Conservation (phyloP, 2,888 invertebrate genomes). For the Margaritifera margaritifera region DNA sequence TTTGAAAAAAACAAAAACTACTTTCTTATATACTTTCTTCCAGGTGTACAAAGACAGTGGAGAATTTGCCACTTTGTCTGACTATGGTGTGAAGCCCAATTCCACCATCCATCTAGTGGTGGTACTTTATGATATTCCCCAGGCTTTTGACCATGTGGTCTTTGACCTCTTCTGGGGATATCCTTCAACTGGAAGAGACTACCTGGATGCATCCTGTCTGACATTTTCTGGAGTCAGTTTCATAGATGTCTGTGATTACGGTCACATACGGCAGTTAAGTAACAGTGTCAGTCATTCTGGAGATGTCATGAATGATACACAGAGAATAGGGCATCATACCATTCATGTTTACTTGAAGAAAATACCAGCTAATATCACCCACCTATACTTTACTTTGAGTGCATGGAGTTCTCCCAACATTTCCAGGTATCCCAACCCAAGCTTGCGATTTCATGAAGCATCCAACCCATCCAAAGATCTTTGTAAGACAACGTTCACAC, state of each 20-base stretch:
- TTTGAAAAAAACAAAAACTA: too few relatives aligned
- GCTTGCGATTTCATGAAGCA: conserved; percentile 49
- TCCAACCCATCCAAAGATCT: conserved; percentile 36
- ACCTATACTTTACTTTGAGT: conserved; percentile 54
- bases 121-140: conserved; percentile 44
- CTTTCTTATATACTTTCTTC: background rate
- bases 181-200: conserved; percentile 38
- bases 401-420: conserved; percentile 51
- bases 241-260: conserved; percentile 24
- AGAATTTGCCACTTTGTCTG: conserved; percentile 20
- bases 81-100: conserved; percentile 38
- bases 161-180: conserved; percentile 55
- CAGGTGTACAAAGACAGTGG: conserved; percentile 24
- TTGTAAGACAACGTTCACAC: conserved; percentile 50
- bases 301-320: conserved; percentile 40
- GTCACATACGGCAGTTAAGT: background rate
- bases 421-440: conserved; percentile 48
- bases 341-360: conserved; percentile 44
- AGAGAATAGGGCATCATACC: conserved; percentile 47
- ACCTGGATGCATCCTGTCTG: conserved; percentile 50
- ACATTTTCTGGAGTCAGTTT: conserved; percentile 22
- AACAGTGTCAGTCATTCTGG: conserved; percentile 40
- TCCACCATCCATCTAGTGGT: conserved; percentile 41
- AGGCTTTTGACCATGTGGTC: conserved; percentile 45
- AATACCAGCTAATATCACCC: conserved; percentile 39